Conservation (phyloP, 2,888 invertebrate species). For the Candidula unifasciata region DNA sequence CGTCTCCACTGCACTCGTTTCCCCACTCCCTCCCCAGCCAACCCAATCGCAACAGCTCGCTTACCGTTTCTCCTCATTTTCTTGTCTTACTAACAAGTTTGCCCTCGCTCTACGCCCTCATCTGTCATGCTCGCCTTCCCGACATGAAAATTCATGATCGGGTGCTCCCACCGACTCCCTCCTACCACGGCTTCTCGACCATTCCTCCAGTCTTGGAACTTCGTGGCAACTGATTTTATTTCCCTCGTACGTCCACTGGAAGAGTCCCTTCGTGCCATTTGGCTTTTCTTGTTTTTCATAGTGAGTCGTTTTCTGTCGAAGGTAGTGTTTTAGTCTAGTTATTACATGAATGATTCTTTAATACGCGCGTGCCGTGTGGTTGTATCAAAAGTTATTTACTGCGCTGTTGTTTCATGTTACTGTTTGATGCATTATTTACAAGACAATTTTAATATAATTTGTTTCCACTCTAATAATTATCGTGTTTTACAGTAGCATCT, state of each 20-base stretch:
- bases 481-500: too few species aligned
- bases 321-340: not conserved
- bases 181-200: constrained; percentile 1
- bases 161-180: constrained; percentile 8
- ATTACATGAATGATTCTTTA: too few species aligned
- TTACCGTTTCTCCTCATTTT: constrained; percentile 5
- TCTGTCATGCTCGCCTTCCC: constrained; percentile 49
- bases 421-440: too few species aligned
- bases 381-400: too few species aligned
- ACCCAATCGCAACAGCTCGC: not conserved
- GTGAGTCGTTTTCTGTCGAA: not conserved
- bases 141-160: constrained; percentile 51
- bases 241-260: not conserved
- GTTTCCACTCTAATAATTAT: too few species aligned
- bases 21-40: not conserved
- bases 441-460: too few species aligned
- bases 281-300: not conserved
- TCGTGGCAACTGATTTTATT: constrained; percentile 6
- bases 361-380: too few species aligned
- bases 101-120: constrained; percentile 46
- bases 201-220: constrained; percentile 32
- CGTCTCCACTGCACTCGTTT: not conserved
- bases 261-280: not conserved
- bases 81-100: constrained; percentile 38
- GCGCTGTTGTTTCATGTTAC: too few species aligned